These are phyloP conservation scores for Ophion slaviceki DNA, from an alignment of 2,888 invertebrate species.

Conservation along the genomic window DNA sequence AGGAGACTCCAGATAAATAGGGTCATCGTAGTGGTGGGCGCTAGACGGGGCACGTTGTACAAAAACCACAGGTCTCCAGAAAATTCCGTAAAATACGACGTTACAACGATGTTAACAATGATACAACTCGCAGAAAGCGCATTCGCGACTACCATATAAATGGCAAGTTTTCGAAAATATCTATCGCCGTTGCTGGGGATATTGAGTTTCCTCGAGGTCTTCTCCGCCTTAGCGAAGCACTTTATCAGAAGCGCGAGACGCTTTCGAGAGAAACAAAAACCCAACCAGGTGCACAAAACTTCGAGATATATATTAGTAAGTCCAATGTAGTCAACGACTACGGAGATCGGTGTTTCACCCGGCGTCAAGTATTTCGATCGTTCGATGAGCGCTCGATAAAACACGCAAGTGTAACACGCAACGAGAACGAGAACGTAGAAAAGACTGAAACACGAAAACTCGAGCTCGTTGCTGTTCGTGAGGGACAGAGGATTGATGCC, in stretches of 20 bases:
- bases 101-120: neutral
- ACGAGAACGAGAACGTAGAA: constrained; percentile 32
- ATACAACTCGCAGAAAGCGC: neutral
- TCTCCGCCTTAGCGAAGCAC: constrained; percentile 11
- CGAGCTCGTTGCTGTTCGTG: constrained; percentile 22
- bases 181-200: constrained; percentile 18
- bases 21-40: constrained; percentile 2
- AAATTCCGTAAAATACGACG: neutral
- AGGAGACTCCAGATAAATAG: constrained; percentile 21
- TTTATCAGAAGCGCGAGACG: constrained; percentile 18
- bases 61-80: neutral
- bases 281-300: constrained; percentile 11
- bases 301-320: constrained; percentile 9
- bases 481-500: constrained; percentile 47
- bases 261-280: constrained; percentile 25
- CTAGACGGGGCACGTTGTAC: neutral
- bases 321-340: constrained; percentile 15
- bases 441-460: constrained; percentile 29
- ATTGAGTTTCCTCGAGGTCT: constrained; percentile 27
- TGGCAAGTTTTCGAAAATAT: constrained; percentile 3
- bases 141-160: constrained; percentile 1
- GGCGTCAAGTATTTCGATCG: constrained; percentile 1
- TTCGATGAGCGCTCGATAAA: constrained; percentile 5
- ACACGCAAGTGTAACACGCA: neutral
- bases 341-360: constrained; percentile 22